Percentiles rank a stretch among this genome's conserved stretches.
Evolutionary conservation across 2,113 vertebrate genomes (phyloP).

Genomic region (Tychaedon coryphoeus): DNA sequence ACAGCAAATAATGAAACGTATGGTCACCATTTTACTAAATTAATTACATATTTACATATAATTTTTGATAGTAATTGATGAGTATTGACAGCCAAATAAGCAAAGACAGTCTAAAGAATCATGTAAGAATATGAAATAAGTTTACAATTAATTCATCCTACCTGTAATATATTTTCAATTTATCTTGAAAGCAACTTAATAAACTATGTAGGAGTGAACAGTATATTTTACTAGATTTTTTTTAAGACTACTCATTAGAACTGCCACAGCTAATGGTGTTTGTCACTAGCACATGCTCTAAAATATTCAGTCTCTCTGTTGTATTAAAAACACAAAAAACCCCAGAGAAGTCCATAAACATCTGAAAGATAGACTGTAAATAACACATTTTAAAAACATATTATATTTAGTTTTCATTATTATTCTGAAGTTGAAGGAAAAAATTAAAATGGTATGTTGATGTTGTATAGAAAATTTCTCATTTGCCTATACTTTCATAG

Average conservation of each 20-base stretch:
- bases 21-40: background rate
- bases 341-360: background rate
- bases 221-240: background rate
- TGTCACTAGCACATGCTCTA: background rate
- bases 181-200: background rate
- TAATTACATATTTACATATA: background rate
- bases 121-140: background rate
- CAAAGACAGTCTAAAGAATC: background rate
- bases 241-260: background rate
- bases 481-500: background rate
- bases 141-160: background rate
- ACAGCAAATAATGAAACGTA: background rate
- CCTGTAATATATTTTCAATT: background rate
- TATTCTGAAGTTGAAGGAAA: background rate
- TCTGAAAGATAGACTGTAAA: background rate
- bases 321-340: background rate
- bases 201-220: background rate
- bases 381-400: background rate
- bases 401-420: background rate
- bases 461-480: background rate
- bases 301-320: background rate
- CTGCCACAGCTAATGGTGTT: background rate
- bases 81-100: background rate
- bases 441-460: background rate
- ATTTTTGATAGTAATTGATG: background rate